Evolutionary conservation across 92 coral and sea anemone species (phyloP), one percentile per base, ranked within the genome.

Genomic region (Anthopleura xanthogrammica): DNA sequence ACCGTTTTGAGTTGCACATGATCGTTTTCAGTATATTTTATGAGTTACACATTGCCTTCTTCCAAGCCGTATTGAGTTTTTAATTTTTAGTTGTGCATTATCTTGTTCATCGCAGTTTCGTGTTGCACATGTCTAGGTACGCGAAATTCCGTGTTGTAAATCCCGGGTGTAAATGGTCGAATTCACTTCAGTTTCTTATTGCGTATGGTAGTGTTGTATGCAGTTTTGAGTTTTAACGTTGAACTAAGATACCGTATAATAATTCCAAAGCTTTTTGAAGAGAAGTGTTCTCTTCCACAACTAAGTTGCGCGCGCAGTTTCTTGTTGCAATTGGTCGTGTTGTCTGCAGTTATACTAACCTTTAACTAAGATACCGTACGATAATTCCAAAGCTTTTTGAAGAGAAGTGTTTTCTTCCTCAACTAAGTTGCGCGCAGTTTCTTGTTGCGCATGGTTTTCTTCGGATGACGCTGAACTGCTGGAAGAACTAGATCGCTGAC

Each of bases 321-420:
- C 72, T 19, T 78, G 77, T 7, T 54, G 87, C 19, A 65, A 36
- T 83, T 48, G 17, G 13, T 70, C 5, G 22, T 17, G 20, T 3
- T 41, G 81, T 43, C n/a, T 16, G 14, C 24, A 79, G 10, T 12
- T 4, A 54, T 87, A 68, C 74, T 68, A 24, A 88, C 88, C 90
- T 81, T 85, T 60, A 41, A 64, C 82, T 80, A 81, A 71, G 71
- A 80, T 73, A 50, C 85, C 77, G 29, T 85, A 93, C 1, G 99
- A 97, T 83, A 97, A 57, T 84, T 97, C 99, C 40, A 97, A 88
- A 16, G 99, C 99, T 78, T 83, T 92, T 52, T 94, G 99, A 78
- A 94, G 85, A 42, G 95, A 90, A 6, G 98, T 85, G 22, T 88
- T 85, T 43, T 93, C 98, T 12, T 75, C 91, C 3, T 81, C 89